Percentiles rank a stretch among this genome's conserved stretches.
Conservation (phyloP, 2,797 vertebrate genomes). For the Sebastes melanostomus region DNA sequence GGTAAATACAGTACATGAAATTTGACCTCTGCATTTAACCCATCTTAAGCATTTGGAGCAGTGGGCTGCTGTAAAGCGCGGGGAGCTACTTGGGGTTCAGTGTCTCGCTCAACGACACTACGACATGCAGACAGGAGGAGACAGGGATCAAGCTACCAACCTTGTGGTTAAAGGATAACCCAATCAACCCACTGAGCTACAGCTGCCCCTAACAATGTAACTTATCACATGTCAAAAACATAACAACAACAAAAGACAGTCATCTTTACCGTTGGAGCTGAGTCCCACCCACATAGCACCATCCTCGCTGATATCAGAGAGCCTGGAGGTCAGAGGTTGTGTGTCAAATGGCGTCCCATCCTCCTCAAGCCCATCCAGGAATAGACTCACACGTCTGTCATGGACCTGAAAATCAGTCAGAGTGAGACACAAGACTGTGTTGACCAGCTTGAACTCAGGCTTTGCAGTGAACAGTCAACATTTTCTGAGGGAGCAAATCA, state of each 20-base stretch:
- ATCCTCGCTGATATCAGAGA: constrained; percentile 76
- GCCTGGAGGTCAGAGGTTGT: constrained; percentile 75
- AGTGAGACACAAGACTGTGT: constrained; percentile 2
- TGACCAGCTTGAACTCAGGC: background rate
- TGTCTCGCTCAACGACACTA: too few species aligned
- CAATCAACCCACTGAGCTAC: too few species aligned
- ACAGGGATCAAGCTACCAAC: too few species aligned
- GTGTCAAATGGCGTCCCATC: constrained; percentile 88
- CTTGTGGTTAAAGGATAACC: too few species aligned
- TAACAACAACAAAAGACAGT: background rate
- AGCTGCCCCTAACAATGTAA: background rate
- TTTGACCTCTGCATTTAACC: background rate
- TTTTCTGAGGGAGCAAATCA: background rate
- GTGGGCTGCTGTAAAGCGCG: background rate
- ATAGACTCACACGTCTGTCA: constrained; percentile 86
- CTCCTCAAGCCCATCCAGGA: constrained; percentile 91
- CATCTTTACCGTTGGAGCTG: constrained; percentile 83
- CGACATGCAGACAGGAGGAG: fast-evolving
- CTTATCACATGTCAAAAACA: background rate
- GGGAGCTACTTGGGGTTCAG: too few species aligned
- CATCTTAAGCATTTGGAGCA: background rate
- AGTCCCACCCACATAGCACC: constrained; percentile 84
- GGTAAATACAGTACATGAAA: background rate
- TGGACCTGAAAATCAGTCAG: constrained; percentile 83
- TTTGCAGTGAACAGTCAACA: background rate